These are phyloP conservation scores for Leptopilina syphax DNA, from an alignment of 2,888 invertebrate genomes.

Conservation along the genomic window DNA sequence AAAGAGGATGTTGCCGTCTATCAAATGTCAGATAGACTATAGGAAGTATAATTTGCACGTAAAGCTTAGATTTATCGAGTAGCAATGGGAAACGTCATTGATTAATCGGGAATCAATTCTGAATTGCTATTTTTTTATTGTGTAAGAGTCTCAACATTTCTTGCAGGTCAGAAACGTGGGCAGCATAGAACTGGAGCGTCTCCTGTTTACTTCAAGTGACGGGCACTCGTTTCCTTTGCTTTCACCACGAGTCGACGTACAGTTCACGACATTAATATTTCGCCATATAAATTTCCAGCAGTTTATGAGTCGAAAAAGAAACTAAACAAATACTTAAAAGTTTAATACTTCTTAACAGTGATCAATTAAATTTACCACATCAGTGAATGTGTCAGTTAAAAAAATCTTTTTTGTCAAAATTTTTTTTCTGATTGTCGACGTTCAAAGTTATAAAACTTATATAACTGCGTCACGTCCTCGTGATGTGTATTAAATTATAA, in stretches of 20 bases:
- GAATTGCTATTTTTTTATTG: constrained; percentile 24
- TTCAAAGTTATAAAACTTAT: no score
- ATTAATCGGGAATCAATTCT: constrained; percentile 20
- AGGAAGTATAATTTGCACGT: neutral
- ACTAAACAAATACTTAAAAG: no score
- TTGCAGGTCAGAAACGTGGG: constrained; percentile 30
- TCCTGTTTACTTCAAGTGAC: constrained; percentile 24
- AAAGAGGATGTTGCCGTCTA: no score
- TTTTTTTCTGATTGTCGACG: no score
- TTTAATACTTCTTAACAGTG: no score
- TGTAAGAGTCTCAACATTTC: constrained; percentile 19
- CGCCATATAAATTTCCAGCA: neutral
- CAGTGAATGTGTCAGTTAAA: no score
- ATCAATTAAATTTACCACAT: no score
- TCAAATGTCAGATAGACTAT: neutral
- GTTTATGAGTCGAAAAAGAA: neutral
- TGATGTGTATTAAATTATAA: no score
- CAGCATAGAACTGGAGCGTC: constrained; percentile 29
- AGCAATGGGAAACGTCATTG: constrained; percentile 10
- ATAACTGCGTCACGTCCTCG: no score
- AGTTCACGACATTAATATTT: constrained; percentile 15
- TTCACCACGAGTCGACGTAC: constrained; percentile 19
- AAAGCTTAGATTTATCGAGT: neutral
- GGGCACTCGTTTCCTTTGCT: constrained; percentile 21
- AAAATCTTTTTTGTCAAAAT: no score